phyloP scores from a whole-genome alignment of 2,888 invertebrate species.

The Sclerodermus sp. region DNA sequence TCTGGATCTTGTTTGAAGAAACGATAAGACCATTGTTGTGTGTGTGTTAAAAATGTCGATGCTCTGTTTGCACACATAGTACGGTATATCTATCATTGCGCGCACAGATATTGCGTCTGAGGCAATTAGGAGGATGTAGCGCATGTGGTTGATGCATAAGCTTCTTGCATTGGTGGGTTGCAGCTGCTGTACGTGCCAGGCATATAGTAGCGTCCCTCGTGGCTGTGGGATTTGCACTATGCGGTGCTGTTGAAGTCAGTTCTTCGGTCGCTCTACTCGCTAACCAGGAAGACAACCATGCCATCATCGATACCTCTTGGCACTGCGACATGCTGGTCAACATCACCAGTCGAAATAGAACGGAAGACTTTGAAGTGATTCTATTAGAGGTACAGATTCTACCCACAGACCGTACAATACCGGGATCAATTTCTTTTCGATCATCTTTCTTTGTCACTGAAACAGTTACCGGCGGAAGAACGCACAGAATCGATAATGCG shows the following conservation, averaged over 20 bases:
- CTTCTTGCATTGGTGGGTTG: neutral
- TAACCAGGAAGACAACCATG: constrained; percentile 57
- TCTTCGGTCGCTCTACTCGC: constrained; percentile 63
- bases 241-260: constrained; percentile 63
- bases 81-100: neutral
- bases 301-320: constrained; percentile 55
- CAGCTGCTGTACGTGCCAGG: constrained; percentile 57
- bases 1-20: constrained; percentile 8
- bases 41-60: neutral
- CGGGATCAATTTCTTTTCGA: too few species aligned
- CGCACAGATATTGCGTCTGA: too few species aligned
- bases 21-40: constrained; percentile 8
- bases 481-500: constrained; percentile 62
- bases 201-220: constrained; percentile 61
- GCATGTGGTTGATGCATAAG: neutral
- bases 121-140: neutral
- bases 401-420: neutral
- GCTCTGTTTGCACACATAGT: neutral
- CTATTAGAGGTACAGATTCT: constrained; percentile 42
- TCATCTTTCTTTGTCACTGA: too few species aligned
- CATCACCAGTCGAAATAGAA: constrained; percentile 50
- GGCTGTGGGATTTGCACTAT: constrained; percentile 62
- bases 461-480: constrained; percentile 61
- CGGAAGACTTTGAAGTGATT: constrained; percentile 52
- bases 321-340: constrained; percentile 55